Evolutionary conservation across 2,888 invertebrate genomes (phyloP).

Genomic region (Cataglyphis rosenhaueri): DNA sequence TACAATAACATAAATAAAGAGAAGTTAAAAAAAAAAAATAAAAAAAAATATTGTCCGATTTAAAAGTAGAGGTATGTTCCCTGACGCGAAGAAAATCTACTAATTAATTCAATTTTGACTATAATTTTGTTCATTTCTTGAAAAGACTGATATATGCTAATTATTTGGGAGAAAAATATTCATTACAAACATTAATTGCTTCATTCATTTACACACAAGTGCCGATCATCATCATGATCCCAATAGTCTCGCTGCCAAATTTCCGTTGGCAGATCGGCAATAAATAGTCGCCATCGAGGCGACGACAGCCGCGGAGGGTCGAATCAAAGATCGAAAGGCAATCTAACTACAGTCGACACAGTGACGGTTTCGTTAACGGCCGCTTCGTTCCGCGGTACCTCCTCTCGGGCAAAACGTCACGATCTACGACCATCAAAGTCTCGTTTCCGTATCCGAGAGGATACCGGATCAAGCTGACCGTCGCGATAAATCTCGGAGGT

Average conservation of each 20-base stretch:
- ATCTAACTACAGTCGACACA: conserved; percentile 53
- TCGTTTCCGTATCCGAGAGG: not conserved
- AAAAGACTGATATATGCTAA: conserved; percentile 12
- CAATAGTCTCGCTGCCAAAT: conserved; percentile 68
- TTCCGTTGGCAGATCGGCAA: conserved; percentile 70
- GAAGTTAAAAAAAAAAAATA: too few species aligned
- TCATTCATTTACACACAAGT: conserved; percentile 19
- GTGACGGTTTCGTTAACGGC: conserved; percentile 52
- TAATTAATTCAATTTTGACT: not conserved
- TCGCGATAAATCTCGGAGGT: conserved; percentile 32
- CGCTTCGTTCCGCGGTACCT: conserved; percentile 11
- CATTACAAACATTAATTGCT: conserved; percentile 45
- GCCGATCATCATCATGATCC: conserved; percentile 17
- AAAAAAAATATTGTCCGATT: not conserved
- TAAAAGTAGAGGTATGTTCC: not conserved
- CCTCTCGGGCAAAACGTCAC: not conserved
- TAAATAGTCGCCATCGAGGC: conserved; percentile 70
- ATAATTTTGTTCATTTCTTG: not conserved
- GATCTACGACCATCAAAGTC: conserved; percentile 8
- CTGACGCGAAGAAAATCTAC: not conserved
- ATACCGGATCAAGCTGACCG: not conserved
- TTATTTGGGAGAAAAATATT: conserved; percentile 29
- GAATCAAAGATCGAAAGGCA: conserved; percentile 54
- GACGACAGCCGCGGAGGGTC: conserved; percentile 43
- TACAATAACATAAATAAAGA: too few species aligned